Conservation (phyloP, 2,113 vertebrate genomes). For the Anarrhichthys ocellatus region DNA sequence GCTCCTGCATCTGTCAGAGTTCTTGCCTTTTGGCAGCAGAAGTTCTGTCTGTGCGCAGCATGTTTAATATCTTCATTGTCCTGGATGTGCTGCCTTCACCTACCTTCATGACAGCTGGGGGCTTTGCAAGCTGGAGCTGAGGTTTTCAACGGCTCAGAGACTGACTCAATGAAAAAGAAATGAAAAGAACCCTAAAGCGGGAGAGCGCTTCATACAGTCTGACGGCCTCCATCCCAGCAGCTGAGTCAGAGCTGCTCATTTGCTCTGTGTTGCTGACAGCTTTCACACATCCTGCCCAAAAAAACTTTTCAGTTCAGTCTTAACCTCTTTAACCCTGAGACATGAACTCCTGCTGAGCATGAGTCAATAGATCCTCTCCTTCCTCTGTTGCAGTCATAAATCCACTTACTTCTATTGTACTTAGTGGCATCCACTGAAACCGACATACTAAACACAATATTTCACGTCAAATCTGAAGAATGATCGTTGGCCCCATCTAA, state of each 20-base stretch:
- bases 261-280: conserved; percentile 30
- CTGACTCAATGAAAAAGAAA: conserved; percentile 48
- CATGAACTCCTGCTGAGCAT: conserved; percentile 39
- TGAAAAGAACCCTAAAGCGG: conserved; percentile 30
- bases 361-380: conserved; percentile 37
- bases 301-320: conserved; percentile 11
- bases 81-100: conserved; percentile 27
- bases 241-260: neutral
- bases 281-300: conserved; percentile 22
- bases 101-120: conserved; percentile 40
- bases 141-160: conserved; percentile 34
- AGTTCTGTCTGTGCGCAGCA: conserved; percentile 24
- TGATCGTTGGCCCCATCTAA: neutral
- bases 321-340: conserved; percentile 51
- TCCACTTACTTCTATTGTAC: conserved; percentile 29
- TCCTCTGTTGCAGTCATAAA: conserved; percentile 33
- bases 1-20: conserved; percentile 3
- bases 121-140: conserved; percentile 42
- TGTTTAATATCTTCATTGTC: conserved; percentile 46
- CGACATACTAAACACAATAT: conserved; percentile 4
- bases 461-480: neutral
- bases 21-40: conserved; percentile 49
- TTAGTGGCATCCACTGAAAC: neutral
- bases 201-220: conserved; percentile 2
- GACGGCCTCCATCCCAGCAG: conserved; percentile 11